phyloP scores from a whole-genome alignment of 2,888 invertebrate species.

The Serrognathus titanus region DNA sequence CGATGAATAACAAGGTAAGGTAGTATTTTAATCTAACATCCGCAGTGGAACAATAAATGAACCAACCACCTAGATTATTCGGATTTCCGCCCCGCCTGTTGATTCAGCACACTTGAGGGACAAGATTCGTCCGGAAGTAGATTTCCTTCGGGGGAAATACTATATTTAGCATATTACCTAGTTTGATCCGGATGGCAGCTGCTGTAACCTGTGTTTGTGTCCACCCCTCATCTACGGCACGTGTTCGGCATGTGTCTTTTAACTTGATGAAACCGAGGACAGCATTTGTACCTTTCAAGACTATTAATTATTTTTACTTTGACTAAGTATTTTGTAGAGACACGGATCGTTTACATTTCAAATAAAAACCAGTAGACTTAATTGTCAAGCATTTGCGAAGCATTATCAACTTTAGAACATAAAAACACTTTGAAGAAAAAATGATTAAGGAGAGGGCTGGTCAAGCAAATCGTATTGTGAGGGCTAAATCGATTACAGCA shows the following conservation, averaged over 20 bases:
- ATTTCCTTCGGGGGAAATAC: slow-evolving; percentile 43
- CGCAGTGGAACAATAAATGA: slow-evolving; percentile 16
- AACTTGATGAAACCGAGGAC: not conserved
- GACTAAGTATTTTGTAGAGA: too few species aligned
- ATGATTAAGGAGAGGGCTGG: too few species aligned
- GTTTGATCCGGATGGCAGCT: slow-evolving; percentile 41
- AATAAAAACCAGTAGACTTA: too few species aligned
- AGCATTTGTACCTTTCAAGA: not conserved
- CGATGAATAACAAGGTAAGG: not conserved
- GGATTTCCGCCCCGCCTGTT: slow-evolving; percentile 45
- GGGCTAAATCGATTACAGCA: too few species aligned
- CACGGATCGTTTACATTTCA: too few species aligned
- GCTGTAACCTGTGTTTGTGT: slow-evolving; percentile 39
- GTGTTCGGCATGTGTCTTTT: slow-evolving; percentile 35
- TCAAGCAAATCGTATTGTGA: too few species aligned
- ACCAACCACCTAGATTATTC: slow-evolving; percentile 29
- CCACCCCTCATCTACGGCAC: slow-evolving; percentile 35
- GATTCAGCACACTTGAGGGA: slow-evolving; percentile 45
- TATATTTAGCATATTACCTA: slow-evolving; percentile 46
- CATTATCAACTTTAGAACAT: too few species aligned
- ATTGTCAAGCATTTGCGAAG: too few species aligned
- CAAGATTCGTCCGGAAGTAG: slow-evolving; percentile 45
- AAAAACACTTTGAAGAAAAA: too few species aligned
- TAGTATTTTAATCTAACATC: not conserved
- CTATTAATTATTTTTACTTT: too few species aligned